Evolutionary conservation across 2,888 invertebrate genomes (phyloP), one percentile per base, ranked within the genome.

Genomic region (Cryptosula pallasiana): DNA sequence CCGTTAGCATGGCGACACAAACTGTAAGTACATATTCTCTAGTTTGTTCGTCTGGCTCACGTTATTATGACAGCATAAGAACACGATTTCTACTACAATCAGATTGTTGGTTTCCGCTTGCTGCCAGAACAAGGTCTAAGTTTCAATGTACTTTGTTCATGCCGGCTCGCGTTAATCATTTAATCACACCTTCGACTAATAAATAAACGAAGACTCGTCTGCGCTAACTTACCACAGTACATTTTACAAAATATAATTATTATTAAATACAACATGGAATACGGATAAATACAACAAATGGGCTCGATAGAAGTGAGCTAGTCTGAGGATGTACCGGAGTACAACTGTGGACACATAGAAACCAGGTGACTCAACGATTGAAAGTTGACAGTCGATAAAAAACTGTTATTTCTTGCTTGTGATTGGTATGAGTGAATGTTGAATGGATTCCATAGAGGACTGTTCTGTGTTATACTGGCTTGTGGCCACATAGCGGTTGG

Each of bases 401-500:
- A 29, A n/a, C 32, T 63, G 32, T 34, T 34, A 34, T 34, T 63
- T 63, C 63, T 25, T 5, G 3, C 16, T 63, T 2, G 32, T 2
- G 27, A 13, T 34, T 63, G 63, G 27, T 25, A 63, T 5, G 25
- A 29, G 13, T 27, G 27, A 32, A 63, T 25, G 32, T n/a, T 32
- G 32, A 63, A 63, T 32, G 63, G 63, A n/a, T 63, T 63, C 63
- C 63, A 63, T 13, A 27, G 5, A 13, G 63, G n/a, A 3, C 27
- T 32, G 27, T 9, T 32, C 27, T 63, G 63, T 9, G 63, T 5
- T 5, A 63, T 63, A 5, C 2, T 9, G 27, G 5, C 32, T 34
- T 2, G 29, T 32, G 63, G 27, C 63, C 63, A 63, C 2, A 63
- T 63, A 13, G 63, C 13, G 9, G 63, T 13, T 0, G 92, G 92